Evolutionary conservation across 1,140 invertebrate genomes (phyloP).

Genomic region (Zaprionus capensis): DNA sequence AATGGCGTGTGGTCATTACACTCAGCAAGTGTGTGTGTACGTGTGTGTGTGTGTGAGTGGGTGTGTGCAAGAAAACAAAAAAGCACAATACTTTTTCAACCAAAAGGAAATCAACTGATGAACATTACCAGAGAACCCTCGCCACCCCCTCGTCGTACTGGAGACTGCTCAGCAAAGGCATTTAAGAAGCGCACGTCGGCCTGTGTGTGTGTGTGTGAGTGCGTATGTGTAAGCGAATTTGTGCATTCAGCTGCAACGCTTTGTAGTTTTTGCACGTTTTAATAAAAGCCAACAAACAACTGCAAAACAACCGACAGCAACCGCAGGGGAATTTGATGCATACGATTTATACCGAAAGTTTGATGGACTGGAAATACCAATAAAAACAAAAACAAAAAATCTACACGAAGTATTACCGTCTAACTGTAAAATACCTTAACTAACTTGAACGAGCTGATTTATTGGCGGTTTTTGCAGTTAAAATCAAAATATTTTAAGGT

Average conservation of each 20-base stretch:
- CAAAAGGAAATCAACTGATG: constrained; percentile 44
- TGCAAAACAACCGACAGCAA: constrained; percentile 27
- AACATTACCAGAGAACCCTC: constrained; percentile 39
- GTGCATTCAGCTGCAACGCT: constrained; percentile 71
- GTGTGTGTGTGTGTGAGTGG: not conserved
- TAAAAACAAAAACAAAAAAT: constrained; percentile 24
- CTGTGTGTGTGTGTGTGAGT: constrained; percentile 5
- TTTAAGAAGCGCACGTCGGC: constrained; percentile 52
- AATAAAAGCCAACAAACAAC: constrained; percentile 63
- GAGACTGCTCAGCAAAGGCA: constrained; percentile 36
- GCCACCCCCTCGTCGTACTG: not conserved
- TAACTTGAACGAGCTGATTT: not conserved
- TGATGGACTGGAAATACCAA: constrained; percentile 69
- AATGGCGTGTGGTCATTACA: not conserved
- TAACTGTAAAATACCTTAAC: constrained; percentile 9
- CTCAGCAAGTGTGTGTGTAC: not conserved
- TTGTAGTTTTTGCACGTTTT: constrained; percentile 61
- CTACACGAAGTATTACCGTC: not conserved
- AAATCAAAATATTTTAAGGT: not conserved
- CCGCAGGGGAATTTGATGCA: constrained; percentile 46
- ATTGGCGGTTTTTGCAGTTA: not conserved
- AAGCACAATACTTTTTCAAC: not conserved
- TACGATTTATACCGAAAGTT: constrained; percentile 70
- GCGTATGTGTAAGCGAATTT: constrained; percentile 51
- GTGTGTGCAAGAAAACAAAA: constrained; percentile 38